Evolutionary conservation across 2,888 invertebrate species (phyloP).

Genomic region (Athetis lepigone): DNA sequence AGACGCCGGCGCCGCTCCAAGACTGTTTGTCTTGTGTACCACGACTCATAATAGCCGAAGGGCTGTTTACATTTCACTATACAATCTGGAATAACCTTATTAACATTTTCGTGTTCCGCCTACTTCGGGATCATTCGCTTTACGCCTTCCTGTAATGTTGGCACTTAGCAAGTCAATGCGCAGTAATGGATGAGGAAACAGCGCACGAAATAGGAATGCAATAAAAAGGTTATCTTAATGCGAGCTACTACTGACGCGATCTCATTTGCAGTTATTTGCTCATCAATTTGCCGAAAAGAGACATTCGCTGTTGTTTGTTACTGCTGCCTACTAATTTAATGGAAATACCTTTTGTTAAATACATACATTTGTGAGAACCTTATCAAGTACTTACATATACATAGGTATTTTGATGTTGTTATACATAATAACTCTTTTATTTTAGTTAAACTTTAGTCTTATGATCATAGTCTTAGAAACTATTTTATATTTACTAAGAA

Average conservation of each 20-base stretch:
- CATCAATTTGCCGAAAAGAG: conserved; percentile 38
- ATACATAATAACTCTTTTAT: too few species aligned
- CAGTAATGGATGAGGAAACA: conserved; percentile 53
- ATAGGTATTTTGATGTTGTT: too few species aligned
- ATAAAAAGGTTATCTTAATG: conserved; percentile 56
- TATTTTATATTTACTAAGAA: conserved; percentile 44
- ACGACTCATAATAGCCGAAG: conserved; percentile 81
- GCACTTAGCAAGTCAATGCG: conserved; percentile 57
- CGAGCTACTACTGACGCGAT: conserved; percentile 27
- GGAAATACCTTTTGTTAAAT: not conserved
- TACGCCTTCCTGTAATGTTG: conserved; percentile 61
- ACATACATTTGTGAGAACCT: too few species aligned
- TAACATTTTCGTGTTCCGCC: conserved; percentile 74
- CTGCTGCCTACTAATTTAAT: conserved; percentile 22
- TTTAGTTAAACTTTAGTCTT: conserved; percentile 12
- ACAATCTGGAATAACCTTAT: conserved; percentile 83
- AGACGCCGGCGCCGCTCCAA: conserved; percentile 75
- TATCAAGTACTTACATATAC: too few species aligned
- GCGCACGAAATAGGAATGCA: conserved; percentile 56
- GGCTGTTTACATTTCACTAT: conserved; percentile 84
- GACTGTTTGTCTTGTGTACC: conserved; percentile 85
- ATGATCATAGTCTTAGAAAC: conserved; percentile 9
- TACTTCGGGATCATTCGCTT: conserved; percentile 59
- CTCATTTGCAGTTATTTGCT: conserved; percentile 52
- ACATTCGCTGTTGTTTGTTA: conserved; percentile 18